Evolutionary conservation across 2,113 vertebrate genomes (phyloP), one percentile per base, ranked within the genome.

Genomic region (Prochilodus magdalenae): DNA sequence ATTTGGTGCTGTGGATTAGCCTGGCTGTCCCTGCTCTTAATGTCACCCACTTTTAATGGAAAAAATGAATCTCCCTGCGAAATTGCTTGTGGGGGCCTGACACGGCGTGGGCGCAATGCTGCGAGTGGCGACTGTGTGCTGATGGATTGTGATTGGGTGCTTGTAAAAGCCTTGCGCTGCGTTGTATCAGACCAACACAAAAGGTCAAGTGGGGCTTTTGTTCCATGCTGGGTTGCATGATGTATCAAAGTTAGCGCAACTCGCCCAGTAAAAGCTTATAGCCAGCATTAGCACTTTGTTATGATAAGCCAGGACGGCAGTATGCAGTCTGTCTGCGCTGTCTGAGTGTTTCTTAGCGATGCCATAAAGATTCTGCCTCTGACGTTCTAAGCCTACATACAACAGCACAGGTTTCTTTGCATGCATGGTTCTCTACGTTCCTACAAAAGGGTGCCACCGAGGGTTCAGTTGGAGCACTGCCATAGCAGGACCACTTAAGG

Each of bases 31-130:
- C 76, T 26, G 67, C 79, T 79, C 76, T 83, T 85, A 85, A 85
- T 84, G 84, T 85, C 84, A 82, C 47, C 75, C 65, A 73, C 76
- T 79, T 84, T 81, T 84, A 84, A 83, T 83, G 53, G 73, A 71
- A 62, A 79, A 84, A 85, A 86, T 82, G 40, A 81, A 86, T 86
- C 80, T 80, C 73, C 26, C 8, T 55, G 75, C 49, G 24, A 84
- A 84, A 86, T 80, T 84, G 83, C 79, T 84, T 84, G 62, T n/a
- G 15, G 55, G 83, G 47, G 66, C 67, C 36, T 73, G 65, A 73
- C 71, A 51, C 27, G 36, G 72, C 53, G 63, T 82, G 74, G 80
- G 80, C 66, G 22, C 36, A 11, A 6, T 13, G 33, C 66, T 13
- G 65, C 18, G 20, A 44, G 62, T 22, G n/a, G 75, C 22, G 49